A percentile compares a stretch with the other conserved stretches of the same genome.
phyloP scores from a whole-genome alignment of 2,888 invertebrate species.

The Crematogaster levior region DNA sequence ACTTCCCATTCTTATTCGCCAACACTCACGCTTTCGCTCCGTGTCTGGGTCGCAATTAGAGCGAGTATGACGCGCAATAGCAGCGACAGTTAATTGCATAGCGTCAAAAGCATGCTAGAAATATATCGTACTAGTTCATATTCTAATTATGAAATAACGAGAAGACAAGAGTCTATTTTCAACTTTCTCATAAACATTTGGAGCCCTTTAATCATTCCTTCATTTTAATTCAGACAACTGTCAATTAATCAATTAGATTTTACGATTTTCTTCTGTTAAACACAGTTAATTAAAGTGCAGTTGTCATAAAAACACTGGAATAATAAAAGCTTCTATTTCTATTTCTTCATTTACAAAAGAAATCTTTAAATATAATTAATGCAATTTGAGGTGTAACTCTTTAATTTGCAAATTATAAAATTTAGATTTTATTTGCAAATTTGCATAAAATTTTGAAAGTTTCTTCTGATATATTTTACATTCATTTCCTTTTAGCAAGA shows the following conservation, averaged over 20 bases:
- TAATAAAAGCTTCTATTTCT: neutral
- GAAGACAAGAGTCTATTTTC: neutral
- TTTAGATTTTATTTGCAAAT: neutral
- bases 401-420: neutral
- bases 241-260: neutral
- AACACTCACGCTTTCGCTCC: neutral
- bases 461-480: neutral
- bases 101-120: constrained; percentile 9
- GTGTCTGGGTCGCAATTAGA: constrained; percentile 36
- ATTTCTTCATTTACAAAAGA: neutral
- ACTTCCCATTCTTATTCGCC: constrained; percentile 25
- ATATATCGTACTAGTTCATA: neutral
- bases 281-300: neutral
- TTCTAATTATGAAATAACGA: neutral
- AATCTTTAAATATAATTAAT: neutral
- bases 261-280: neutral
- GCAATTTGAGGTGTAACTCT: neutral
- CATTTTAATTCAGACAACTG: neutral
- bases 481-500: neutral
- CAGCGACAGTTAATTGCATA: constrained; percentile 4
- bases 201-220: neutral
- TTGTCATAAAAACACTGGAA: neutral
- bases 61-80: neutral
- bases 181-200: neutral
- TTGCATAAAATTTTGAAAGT: neutral